These are phyloP conservation scores for Macrosteles quadrilineatus DNA, from an alignment of 1,140 invertebrate genomes.

Conservation along the genomic window DNA sequence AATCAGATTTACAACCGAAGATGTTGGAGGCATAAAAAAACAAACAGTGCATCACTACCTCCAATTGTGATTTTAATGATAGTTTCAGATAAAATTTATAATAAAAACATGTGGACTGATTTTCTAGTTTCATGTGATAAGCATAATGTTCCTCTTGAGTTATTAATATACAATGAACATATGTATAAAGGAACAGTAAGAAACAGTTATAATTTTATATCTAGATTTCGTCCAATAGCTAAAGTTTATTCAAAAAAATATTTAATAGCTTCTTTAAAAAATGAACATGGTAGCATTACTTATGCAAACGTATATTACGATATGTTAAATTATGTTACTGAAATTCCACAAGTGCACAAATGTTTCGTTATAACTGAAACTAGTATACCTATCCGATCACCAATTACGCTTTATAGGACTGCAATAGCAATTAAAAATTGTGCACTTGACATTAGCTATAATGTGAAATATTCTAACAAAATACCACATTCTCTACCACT, in stretches of 20 bases:
- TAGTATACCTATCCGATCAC: neutral
- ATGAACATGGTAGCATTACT: neutral
- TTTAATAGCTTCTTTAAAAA: neutral
- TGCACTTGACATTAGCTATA: slow-evolving; percentile 5
- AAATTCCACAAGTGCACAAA: neutral
- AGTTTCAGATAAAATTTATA: neutral
- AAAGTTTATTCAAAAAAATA: neutral
- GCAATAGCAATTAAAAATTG: neutral
- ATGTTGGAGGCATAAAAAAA: slow-evolving; percentile 3
- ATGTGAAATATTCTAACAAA: neutral
- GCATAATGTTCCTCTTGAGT: neutral
- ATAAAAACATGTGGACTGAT: neutral
- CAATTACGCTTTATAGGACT: neutral
- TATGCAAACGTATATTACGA: neutral
- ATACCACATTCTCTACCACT: neutral
- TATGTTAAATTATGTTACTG: neutral
- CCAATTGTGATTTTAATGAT: neutral
- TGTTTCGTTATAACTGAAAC: slow-evolving; percentile 10
- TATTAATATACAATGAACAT: neutral
- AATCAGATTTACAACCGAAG: neutral
- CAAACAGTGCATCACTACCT: neutral
- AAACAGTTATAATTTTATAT: neutral
- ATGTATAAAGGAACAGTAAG: neutral
- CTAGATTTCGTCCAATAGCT: neutral
- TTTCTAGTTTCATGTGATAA: neutral